Conservation (phyloP, 2,888 invertebrate species). For the Ectemnius continuus region DNA sequence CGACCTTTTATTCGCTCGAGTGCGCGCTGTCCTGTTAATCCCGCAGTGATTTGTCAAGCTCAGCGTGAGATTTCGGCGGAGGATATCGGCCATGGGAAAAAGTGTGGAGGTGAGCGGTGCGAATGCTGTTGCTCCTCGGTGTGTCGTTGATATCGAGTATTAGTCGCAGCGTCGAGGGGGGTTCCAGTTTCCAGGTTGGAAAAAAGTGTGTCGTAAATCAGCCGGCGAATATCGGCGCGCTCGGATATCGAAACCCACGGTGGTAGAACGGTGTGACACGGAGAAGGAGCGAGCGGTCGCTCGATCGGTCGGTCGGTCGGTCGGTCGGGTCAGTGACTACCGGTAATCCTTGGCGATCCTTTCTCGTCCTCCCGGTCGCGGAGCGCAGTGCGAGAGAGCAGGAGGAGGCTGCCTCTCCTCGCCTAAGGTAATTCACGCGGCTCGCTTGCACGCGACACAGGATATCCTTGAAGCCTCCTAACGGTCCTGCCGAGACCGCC, state of each 20-base stretch:
- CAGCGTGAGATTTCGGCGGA: too few species aligned
- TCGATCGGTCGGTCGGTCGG: conserved; percentile 32
- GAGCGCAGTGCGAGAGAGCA: conserved; percentile 6
- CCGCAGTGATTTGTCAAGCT: too few species aligned
- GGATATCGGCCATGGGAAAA: too few species aligned
- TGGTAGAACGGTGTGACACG: conserved; percentile 4
- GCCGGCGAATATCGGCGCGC: not conserved
- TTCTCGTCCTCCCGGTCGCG: conserved; percentile 47
- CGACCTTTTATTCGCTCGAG: too few species aligned
- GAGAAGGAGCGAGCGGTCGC: not conserved
- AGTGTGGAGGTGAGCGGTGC: too few species aligned
- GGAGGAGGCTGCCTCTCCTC: not conserved
- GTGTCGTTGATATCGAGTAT: not conserved
- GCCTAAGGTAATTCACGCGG: conserved; percentile 70
- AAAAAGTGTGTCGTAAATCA: conserved; percentile 7
- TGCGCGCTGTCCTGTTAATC: too few species aligned
- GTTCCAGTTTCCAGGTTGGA: not conserved
- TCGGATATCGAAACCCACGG: not conserved
- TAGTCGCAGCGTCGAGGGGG: not conserved
- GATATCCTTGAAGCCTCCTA: conserved; percentile 76
- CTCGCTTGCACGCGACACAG: conserved; percentile 73
- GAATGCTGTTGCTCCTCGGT: too few species aligned
- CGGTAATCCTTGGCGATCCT: conserved; percentile 66
- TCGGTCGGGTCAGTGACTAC: conserved; percentile 50
- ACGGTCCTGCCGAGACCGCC: conserved; percentile 65